Evolutionary conservation across 53 echinoderm and acorn worm species (phyloP), one percentile per base, ranked within the genome.

Genomic region (Luidia sarsii): DNA sequence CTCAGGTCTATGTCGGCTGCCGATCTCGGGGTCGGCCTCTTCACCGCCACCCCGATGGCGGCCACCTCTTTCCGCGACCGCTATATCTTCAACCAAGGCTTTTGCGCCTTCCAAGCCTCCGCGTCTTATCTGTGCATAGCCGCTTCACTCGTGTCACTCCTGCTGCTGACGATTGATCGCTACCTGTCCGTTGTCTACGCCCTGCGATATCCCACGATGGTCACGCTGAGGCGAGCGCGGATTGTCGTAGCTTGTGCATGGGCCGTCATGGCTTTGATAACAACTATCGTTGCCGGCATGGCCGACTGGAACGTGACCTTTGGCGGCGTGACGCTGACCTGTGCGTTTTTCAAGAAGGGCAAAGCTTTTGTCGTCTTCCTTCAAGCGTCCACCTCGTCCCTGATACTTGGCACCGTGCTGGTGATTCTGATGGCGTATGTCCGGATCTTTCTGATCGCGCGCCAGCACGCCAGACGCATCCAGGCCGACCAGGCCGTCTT

Each of bases 151-250:
- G 29, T 79, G 15, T 79, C 79, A 0, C 29, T 79, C 35, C 45
- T 79, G 7, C 36, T 79, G 15, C 45, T 79, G 19, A 79, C 61
- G 13, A 10, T 43, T 2, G 79, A 79, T 45, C 79, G 79, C 2
- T 79, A 79, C 32, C 45, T 79, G n/a, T 61, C 79, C 16, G 79
- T 79, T 4, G 63, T 49, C 16, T 21, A 79, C 27, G 62, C 79
- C 13, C 79, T 79, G 9, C 79, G 63, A 22, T 79, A 79, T 25
- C 62, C 24, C 0, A 28, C 49, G 7, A 32, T 61, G 13, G 43
- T 79, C 16, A 79, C 79, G 9, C 32, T 63, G 18, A 43, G 1
- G 31, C 20, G 79, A 62, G 79, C 79, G 39, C 9, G 46, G 21
- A 15, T 61, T 45, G 46, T 59, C 3, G 79, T 49, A 5, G 33